These are phyloP conservation scores for Rhaphigaster nebulosa DNA, from an alignment of 2,888 invertebrate genomes.

Conservation along the genomic window DNA sequence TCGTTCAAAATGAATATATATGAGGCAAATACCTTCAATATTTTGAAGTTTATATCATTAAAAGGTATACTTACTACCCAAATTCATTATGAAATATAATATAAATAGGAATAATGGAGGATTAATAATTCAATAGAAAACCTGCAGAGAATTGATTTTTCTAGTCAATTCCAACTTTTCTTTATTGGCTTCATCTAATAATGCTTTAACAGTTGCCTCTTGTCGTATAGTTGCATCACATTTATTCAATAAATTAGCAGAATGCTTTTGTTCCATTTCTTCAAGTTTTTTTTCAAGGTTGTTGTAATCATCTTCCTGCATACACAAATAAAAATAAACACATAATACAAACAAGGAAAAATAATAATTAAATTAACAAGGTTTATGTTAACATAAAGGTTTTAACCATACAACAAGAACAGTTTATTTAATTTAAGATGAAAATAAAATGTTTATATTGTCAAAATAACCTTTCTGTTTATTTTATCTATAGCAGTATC, in stretches of 20 bases:
- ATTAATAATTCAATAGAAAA: slow-evolving; percentile 41
- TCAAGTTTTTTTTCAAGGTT: slow-evolving; percentile 62
- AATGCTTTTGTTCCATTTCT: slow-evolving; percentile 63
- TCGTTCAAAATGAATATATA: too few relatives aligned
- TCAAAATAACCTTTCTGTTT: slow-evolving; percentile 62
- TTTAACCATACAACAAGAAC: neutral
- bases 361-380: neutral
- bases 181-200: slow-evolving; percentile 62
- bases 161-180: slow-evolving; percentile 63
- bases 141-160: slow-evolving; percentile 60
- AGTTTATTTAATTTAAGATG: neutral
- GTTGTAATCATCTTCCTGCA: slow-evolving; percentile 64
- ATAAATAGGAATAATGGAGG: neutral
- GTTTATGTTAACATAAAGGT: neutral
- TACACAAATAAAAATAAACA: neutral
- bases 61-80: too few relatives aligned
- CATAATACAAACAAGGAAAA: neutral
- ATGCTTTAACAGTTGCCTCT: slow-evolving; percentile 62
- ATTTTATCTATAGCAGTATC: slow-evolving; percentile 61
- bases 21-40: too few relatives aligned
- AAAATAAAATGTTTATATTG: neutral
- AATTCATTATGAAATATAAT: too few relatives aligned
- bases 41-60: too few relatives aligned
- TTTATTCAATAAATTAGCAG: slow-evolving; percentile 64
- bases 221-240: slow-evolving; percentile 63